Evolutionary conservation across 2,888 invertebrate genomes (phyloP), one percentile per base, ranked within the genome.

Genomic region (Cephonodes hylas): DNA sequence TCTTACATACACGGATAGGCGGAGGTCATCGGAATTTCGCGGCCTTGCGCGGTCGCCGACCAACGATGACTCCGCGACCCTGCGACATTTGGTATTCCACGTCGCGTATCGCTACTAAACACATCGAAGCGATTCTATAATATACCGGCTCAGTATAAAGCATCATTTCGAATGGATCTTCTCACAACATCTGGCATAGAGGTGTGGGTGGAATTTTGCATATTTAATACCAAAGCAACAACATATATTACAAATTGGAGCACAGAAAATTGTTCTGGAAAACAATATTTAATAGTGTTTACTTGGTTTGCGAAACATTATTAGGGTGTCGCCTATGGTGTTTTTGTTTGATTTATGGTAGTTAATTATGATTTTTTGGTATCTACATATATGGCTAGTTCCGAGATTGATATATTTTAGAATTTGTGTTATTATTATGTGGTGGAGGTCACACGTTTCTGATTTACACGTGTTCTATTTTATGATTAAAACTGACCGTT

Each of bases 41-140:
- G 91, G 89, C 91, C 91, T 91, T 91, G 91, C 83, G 78, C 86
- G 90, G 91, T 89, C 91, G 86, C 87, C 87, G 90, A 85, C 87
- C 89, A 88, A 80, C 76, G 74, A 71, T 83, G 83, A 84, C 84
- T 82, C 82, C 70, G 64, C 81, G 83, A 85, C 80, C 84, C 79
- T 38, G 83, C 80, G 84, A 82, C 82, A 88, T 88, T 87, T 84
- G 64, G 67, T 76, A 76, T 69, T 70, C 65, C 73, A 69, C 65
- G 70, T 74, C 70, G 79, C 73, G 69, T 69, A 66, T 72, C 70
- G 72, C 67, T 64, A 66, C 68, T 69, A 64, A 70, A 69, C 61
- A 66, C 63, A 61, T 62, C 27, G 63, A 70, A 60, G 42, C 60
- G 31, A 81, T 68, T 68, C 63, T 62, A 60, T 59, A 64, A 42